Conservation (phyloP, 1,140 invertebrate genomes). For the Sipha flava region DNA sequence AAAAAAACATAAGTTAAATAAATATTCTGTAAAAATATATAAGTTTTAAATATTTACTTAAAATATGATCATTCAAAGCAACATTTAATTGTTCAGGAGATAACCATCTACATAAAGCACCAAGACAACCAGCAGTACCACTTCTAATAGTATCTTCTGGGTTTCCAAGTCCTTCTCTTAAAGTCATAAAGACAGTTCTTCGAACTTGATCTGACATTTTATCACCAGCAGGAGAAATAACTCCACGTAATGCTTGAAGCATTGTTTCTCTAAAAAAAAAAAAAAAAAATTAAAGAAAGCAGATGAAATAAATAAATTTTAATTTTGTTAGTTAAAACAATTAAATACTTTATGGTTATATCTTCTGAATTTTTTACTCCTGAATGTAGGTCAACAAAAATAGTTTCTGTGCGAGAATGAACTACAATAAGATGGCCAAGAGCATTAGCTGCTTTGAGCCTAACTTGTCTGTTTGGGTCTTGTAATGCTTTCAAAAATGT, state of each 20-base stretch:
- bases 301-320: background rate
- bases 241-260: constrained; percentile 76
- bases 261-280: constrained; percentile 66
- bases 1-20: background rate
- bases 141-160: constrained; percentile 71
- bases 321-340: background rate
- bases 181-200: constrained; percentile 63
- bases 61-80: constrained; percentile 65
- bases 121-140: constrained; percentile 78
- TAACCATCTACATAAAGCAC: constrained; percentile 71
- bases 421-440: constrained; percentile 82
- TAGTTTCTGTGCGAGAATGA: constrained; percentile 75
- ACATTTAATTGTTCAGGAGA: constrained; percentile 62
- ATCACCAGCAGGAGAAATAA: constrained; percentile 71
- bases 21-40: background rate
- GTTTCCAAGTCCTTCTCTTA: constrained; percentile 59
- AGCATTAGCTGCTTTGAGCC: constrained; percentile 80
- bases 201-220: constrained; percentile 79
- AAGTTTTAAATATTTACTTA: constrained; percentile 48
- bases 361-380: constrained; percentile 78
- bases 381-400: constrained; percentile 84
- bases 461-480: constrained; percentile 76
- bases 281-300: background rate
- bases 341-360: constrained; percentile 57
- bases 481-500: constrained; percentile 91